Evolutionary conservation across 2,113 vertebrate genomes (phyloP).

Genomic region (Emydocephalus ijimae): DNA sequence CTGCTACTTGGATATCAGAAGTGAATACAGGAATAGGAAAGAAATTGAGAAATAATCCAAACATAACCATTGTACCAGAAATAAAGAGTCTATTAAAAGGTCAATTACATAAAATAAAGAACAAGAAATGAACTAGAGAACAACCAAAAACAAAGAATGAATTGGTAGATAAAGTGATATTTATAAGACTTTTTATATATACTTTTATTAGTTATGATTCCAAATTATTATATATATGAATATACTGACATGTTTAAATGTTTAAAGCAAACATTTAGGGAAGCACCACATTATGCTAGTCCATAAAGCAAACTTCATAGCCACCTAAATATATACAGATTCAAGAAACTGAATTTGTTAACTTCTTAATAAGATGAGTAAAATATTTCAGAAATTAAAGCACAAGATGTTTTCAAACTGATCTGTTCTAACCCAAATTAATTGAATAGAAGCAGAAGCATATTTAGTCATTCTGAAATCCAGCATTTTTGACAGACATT

Average conservation of each 20-base stretch:
- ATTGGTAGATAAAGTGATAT: background rate
- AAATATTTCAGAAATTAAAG: background rate
- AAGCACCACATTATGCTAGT: background rate
- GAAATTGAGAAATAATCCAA: background rate
- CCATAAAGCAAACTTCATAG: background rate
- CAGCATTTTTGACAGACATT: slow-evolving; percentile 42
- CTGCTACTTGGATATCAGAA: background rate
- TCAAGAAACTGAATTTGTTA: background rate
- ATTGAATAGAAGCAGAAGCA: slow-evolving; percentile 22
- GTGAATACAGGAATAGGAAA: background rate
- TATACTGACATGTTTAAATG: background rate
- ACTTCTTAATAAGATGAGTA: background rate
- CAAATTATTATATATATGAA: background rate
- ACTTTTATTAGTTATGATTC: background rate
- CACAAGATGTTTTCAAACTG: background rate
- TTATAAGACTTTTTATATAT: background rate
- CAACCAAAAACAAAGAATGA: background rate
- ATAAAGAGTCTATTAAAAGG: background rate
- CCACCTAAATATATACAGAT: background rate
- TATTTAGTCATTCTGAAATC: slow-evolving; percentile 44
- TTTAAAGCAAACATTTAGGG: background rate
- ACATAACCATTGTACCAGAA: background rate
- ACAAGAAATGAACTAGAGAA: background rate
- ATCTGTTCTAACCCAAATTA: background rate
- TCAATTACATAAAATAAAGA: background rate